Conservation (phyloP, 2,888 invertebrate species). For the Philonicus albiceps region DNA sequence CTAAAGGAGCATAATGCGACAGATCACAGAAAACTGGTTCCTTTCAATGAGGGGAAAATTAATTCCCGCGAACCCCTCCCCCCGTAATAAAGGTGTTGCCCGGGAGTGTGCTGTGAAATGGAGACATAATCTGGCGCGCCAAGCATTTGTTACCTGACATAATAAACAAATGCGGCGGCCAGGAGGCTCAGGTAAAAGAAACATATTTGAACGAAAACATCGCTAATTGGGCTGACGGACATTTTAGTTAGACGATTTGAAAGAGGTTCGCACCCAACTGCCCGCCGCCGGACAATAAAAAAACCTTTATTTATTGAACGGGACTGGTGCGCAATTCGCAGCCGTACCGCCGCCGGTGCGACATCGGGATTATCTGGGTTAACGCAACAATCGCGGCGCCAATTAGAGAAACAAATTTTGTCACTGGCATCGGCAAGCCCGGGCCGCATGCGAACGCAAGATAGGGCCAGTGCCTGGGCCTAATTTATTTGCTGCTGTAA, state of each 20-base stretch:
- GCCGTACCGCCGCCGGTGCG: not conserved
- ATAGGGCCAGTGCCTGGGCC: not conserved
- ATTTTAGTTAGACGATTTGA: not conserved
- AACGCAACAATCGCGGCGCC: not conserved
- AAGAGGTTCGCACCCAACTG: not conserved
- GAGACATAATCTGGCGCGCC: not conserved
- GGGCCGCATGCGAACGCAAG: not conserved
- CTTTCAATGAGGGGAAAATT: not conserved
- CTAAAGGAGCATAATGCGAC: not conserved
- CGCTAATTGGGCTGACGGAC: not conserved
- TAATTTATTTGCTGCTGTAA: slow-evolving; percentile 13
- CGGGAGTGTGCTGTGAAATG: not conserved
- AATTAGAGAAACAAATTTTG: slow-evolving; percentile 31
- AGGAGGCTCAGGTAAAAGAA: not conserved
- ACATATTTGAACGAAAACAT: not conserved
- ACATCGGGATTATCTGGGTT: slow-evolving; percentile 10
- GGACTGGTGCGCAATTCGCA: not conserved
- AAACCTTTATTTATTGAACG: slow-evolving; percentile 9
- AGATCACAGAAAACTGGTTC: not conserved
- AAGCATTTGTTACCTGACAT: not conserved
- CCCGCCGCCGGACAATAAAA: not conserved
- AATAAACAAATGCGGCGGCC: not conserved
- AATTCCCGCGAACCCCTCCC: not conserved
- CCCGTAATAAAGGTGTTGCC: not conserved
- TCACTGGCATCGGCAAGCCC: not conserved